A percentile compares a stretch with the other conserved stretches of the same genome.
phyloP scores from a whole-genome alignment of 2,888 invertebrate genomes.

The Rhorus exstirpatorius region DNA sequence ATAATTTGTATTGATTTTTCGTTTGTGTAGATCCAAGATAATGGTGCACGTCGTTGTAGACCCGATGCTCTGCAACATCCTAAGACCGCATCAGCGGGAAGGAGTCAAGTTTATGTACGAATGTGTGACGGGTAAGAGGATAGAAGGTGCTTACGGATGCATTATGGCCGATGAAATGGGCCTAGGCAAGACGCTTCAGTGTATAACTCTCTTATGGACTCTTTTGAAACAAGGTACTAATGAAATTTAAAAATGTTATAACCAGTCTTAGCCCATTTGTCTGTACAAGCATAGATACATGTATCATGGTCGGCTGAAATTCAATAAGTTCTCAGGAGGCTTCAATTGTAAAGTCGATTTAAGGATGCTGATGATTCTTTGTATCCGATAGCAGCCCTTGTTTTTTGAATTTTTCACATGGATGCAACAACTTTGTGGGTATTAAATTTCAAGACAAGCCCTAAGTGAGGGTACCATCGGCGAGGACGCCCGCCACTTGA shows the following conservation, averaged over 20 bases:
- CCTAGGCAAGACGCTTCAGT: conserved; percentile 98
- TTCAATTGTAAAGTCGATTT: too few species aligned
- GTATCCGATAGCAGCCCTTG: too few species aligned
- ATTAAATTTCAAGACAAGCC: too few species aligned
- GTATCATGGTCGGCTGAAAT: background rate
- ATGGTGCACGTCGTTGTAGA: conserved; percentile 99
- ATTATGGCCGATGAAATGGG: conserved; percentile 99
- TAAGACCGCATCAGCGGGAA: conserved; percentile 99
- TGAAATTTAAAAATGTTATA: background rate
- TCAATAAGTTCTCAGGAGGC: too few species aligned
- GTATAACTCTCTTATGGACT: conserved; percentile 98
- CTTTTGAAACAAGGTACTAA: conserved; percentile 91
- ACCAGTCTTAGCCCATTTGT: background rate
- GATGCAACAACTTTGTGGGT: too few species aligned
- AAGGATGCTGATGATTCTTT: too few species aligned
- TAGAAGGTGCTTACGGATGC: conserved; percentile 95
- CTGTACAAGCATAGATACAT: background rate
- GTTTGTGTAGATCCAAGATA: conserved; percentile 87
- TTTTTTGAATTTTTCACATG: too few species aligned
- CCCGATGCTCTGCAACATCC: conserved; percentile 94
- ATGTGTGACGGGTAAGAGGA: conserved; percentile 97
- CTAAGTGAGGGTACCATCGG: too few species aligned
- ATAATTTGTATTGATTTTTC: background rate
- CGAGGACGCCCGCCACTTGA: too few species aligned
- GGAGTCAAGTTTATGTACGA: conserved; percentile 99